These are phyloP conservation scores for Telmatherina bonti DNA, from an alignment of 2,797 vertebrate genomes.

Conservation along the genomic window DNA sequence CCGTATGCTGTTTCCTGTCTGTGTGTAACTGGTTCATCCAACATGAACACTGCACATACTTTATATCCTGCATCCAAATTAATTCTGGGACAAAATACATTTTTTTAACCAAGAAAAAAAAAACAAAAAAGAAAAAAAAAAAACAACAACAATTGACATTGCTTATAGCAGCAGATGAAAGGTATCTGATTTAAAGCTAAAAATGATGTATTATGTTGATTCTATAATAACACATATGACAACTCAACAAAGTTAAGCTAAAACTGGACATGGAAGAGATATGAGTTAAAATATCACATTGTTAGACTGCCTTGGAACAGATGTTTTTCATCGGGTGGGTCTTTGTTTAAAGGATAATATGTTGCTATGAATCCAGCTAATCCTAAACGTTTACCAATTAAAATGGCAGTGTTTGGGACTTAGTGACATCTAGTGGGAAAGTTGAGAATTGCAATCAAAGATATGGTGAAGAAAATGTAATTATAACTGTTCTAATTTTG, in stretches of 20 bases:
- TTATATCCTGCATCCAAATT: neutral
- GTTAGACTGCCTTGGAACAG: too few relatives aligned
- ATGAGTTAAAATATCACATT: too few relatives aligned
- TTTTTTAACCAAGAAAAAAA: neutral
- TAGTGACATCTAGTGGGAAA: constrained; percentile 5
- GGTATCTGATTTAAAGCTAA: neutral
- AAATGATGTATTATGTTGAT: too few relatives aligned
- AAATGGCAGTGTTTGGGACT: neutral
- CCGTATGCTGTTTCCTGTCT: neutral
- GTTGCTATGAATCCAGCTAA: neutral
- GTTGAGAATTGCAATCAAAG: neutral
- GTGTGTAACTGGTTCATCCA: too few relatives aligned
- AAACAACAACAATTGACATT: neutral
- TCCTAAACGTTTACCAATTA: neutral
- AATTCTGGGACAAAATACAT: constrained; percentile 16
- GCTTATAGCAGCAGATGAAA: constrained; percentile 12
- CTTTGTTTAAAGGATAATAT: too few relatives aligned
- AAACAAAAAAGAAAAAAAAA: neutral
- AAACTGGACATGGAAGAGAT: too few relatives aligned
- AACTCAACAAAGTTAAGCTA: too few relatives aligned
- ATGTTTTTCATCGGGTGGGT: too few relatives aligned
- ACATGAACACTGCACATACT: neutral
- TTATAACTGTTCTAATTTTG: neutral
- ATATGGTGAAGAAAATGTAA: neutral
- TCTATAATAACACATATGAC: too few relatives aligned